These are phyloP conservation scores for Pyrochroa serraticornis DNA, from an alignment of 2,888 invertebrate genomes.

Conservation along the genomic window DNA sequence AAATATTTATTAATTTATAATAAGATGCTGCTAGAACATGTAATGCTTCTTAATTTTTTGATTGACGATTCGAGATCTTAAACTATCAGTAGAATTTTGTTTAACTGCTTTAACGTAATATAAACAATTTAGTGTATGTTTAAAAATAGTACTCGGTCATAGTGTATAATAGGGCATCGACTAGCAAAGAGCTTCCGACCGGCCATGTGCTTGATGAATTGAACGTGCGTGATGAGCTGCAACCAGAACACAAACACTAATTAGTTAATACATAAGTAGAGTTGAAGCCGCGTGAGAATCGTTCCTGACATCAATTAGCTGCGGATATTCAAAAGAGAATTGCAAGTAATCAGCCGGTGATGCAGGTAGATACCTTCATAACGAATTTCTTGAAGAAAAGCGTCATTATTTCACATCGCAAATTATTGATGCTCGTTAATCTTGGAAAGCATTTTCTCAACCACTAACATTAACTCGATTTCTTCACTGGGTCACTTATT, in stretches of 20 bases:
- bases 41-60: too few species aligned
- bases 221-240: slow-evolving; percentile 23
- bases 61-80: slow-evolving; percentile 20
- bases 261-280: slow-evolving; percentile 29
- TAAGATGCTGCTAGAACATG: too few species aligned
- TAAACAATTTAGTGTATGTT: slow-evolving; percentile 22
- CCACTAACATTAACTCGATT: too few species aligned
- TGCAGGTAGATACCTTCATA: not conserved
- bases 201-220: slow-evolving; percentile 24
- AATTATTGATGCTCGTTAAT: too few species aligned
- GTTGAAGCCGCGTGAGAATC: slow-evolving; percentile 25
- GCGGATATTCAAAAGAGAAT: slow-evolving; percentile 4
- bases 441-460: too few species aligned
- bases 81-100: slow-evolving; percentile 14
- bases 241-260: slow-evolving; percentile 37
- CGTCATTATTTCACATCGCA: not conserved
- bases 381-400: not conserved
- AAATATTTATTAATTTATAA: too few species aligned
- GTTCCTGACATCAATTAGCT: slow-evolving; percentile 16
- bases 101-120: slow-evolving; percentile 19
- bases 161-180: slow-evolving; percentile 12
- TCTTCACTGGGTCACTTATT: too few species aligned
- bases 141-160: slow-evolving; percentile 26
- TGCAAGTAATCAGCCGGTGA: slow-evolving; percentile 19
- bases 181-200: slow-evolving; percentile 13